Evolutionary conservation across 1,140 invertebrate genomes (phyloP).

Genomic region (Hycleus phaleratus): DNA sequence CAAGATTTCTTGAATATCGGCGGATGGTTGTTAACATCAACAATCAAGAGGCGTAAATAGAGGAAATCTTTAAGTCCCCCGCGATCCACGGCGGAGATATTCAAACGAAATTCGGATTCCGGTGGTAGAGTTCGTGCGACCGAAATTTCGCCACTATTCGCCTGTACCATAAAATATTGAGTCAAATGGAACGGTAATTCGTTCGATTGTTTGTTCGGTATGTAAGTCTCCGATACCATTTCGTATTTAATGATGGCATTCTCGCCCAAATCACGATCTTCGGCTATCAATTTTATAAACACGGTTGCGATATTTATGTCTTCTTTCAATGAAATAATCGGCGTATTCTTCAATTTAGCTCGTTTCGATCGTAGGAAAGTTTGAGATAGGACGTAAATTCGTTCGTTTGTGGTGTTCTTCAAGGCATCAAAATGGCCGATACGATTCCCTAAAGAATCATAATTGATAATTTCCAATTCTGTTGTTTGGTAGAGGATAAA

Average conservation of each 20-base stretch:
- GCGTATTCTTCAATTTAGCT: slow-evolving; percentile 38
- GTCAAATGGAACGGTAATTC: slow-evolving; percentile 44
- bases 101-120: slow-evolving; percentile 69
- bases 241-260: slow-evolving; percentile 73
- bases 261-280: slow-evolving; percentile 68
- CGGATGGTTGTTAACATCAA: slow-evolving; percentile 80
- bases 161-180: slow-evolving; percentile 66
- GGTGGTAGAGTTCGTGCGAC: slow-evolving; percentile 66
- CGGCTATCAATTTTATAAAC: slow-evolving; percentile 71
- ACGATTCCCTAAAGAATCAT: slow-evolving; percentile 43
- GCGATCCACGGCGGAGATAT: slow-evolving; percentile 67
- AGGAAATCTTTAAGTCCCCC: slow-evolving; percentile 63
- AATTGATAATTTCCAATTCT: slow-evolving; percentile 55
- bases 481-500: slow-evolving; percentile 58
- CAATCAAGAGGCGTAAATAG: slow-evolving; percentile 58
- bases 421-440: slow-evolving; percentile 43
- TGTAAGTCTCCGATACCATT: slow-evolving; percentile 56
- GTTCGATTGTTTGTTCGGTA: slow-evolving; percentile 43
- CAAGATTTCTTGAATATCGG: slow-evolving; percentile 72
- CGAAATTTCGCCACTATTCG: slow-evolving; percentile 63
- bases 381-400: slow-evolving; percentile 36
- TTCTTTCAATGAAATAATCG: slow-evolving; percentile 65
- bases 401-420: slow-evolving; percentile 33
- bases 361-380: slow-evolving; percentile 22
- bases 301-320: slow-evolving; percentile 64